Base-by-base conservation (phyloP, 2,888 invertebrate species). In the Phengaris alcon region DNA sequence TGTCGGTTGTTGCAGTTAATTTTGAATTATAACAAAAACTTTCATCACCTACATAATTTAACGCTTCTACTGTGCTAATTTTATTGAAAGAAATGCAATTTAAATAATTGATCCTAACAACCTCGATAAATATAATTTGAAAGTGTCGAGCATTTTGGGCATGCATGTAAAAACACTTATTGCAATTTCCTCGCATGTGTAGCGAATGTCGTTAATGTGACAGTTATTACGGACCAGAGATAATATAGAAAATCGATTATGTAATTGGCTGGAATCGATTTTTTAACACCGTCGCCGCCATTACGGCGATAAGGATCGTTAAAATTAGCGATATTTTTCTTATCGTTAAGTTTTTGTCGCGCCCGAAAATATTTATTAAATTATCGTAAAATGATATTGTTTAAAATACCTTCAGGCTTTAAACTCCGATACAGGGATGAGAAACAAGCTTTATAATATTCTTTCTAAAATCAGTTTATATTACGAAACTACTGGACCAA, bases 271-370 rank as follows among this genome's bases (percentile, higher is more conserved):
- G 72, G 35, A 72, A 72, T 72, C 52, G 72, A 72, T 72, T 72
- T 72, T 72, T 72, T 72, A 51, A 72, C 72, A 72, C 72, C 35
- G 12, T 54, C 22, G 70, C 72, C 72, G 35, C 12, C 54, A 72
- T 72, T 54, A 72, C 48, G 69, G 48, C 35, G 72, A 72, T 72
- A 72, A 72, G 52, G 44, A 72, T 72, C 72, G 15, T 52, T 52
- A 51, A 72, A 72, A 72, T 72, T 72, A 72, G 52, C 72, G 72
- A 72, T 72, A 72, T 35, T 72, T 72, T 68, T 44, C 68, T 54
- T 52, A 72, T 72, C 72, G 54, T 54, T 72, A 54, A 22, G 54
- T 72, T 72, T 72, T 72, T 72, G 70, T 70, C 22, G 70, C 48
- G 52, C 54, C 22, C 54, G 22, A 52, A 72, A 72, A 72, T 54